phyloP scores from a whole-genome alignment of 2,797 vertebrate genomes.

The Lepilemur ruficaudatus region DNA sequence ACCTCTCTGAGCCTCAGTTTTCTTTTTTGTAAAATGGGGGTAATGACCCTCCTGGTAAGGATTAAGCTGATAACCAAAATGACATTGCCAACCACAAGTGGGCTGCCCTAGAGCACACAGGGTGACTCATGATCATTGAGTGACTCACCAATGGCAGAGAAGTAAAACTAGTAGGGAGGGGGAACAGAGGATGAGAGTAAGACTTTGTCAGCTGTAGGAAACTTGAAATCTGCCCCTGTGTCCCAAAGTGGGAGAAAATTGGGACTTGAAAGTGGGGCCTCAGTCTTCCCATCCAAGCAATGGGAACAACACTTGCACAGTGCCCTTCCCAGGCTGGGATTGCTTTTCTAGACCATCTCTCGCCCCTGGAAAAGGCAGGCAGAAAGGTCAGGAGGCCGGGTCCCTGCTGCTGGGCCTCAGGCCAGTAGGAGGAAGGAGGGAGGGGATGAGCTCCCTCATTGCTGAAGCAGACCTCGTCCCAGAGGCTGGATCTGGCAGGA shows the following conservation, averaged over 20 bases:
- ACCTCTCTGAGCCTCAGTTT: background rate
- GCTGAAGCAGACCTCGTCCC: background rate
- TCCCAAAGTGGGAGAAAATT: background rate
- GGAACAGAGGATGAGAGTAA: background rate
- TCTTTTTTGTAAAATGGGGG: background rate
- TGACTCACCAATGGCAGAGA: background rate
- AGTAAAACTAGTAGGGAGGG: background rate
- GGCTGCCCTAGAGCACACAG: background rate
- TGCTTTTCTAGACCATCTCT: background rate
- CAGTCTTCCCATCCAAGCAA: background rate
- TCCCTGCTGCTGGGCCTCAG: background rate
- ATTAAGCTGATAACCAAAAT: background rate
- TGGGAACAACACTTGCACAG: background rate
- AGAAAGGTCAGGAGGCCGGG: background rate
- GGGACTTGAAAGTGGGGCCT: background rate
- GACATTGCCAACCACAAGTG: fast-evolving
- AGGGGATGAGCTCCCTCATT: background rate
- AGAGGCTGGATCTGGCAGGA: background rate
- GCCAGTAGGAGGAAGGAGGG: fast-evolving
- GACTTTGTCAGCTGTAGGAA: background rate
- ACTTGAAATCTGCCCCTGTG: background rate
- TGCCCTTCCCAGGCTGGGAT: background rate
- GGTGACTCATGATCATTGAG: fast-evolving
- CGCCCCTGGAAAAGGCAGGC: background rate
- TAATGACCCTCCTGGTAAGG: background rate